Evolutionary conservation across 2,113 vertebrate genomes (phyloP).

Genomic region (Amphiprion ocellaris): DNA sequence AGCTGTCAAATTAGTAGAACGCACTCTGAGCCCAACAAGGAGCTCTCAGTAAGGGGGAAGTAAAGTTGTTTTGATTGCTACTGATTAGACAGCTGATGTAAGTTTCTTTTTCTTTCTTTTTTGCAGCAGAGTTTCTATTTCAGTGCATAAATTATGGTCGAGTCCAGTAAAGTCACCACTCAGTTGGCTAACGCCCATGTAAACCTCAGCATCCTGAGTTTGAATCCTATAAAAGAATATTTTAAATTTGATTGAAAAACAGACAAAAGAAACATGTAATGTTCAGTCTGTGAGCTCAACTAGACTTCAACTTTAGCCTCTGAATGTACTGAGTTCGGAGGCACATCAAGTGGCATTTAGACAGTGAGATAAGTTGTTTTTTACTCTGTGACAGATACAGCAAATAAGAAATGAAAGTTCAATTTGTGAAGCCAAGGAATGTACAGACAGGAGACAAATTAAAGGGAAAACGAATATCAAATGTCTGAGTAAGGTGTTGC

Average conservation of each 20-base stretch:
- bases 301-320: background rate
- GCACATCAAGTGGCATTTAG: no score
- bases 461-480: no score
- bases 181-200: constrained; percentile 26
- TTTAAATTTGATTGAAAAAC: constrained; percentile 38
- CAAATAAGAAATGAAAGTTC: no score
- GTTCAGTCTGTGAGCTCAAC: background rate
- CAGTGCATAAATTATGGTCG: constrained; percentile 17
- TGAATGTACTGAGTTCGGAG: no score
- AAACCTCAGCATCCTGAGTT: constrained; percentile 38
- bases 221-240: constrained; percentile 43
- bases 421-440: no score
- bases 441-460: no score
- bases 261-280: background rate
- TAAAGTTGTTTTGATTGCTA: constrained; percentile 29
- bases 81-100: constrained; percentile 33
- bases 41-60: background rate
- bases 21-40: constrained; percentile 24
- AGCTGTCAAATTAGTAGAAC: constrained; percentile 37
- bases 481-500: no score
- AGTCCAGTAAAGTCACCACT: constrained; percentile 16
- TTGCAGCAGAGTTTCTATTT: constrained; percentile 16
- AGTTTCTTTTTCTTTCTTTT: background rate
- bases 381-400: no score
- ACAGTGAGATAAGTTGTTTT: no score